These are phyloP conservation scores for Pseudotriccus pelzelni DNA, from an alignment of 2,797 vertebrate species.

Conservation along the genomic window DNA sequence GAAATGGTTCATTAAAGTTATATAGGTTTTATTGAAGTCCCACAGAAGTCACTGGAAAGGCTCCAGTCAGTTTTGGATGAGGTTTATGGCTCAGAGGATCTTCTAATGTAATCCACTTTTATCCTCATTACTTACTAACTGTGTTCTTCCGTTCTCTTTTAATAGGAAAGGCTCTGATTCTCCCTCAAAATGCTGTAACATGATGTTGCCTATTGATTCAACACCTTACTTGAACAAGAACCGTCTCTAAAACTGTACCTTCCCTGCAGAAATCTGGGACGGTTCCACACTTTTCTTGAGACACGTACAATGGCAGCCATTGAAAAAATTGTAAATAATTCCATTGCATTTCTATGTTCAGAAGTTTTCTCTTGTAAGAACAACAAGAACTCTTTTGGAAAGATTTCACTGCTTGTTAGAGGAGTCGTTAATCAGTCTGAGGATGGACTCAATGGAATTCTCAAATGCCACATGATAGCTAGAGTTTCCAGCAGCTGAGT, in stretches of 20 bases:
- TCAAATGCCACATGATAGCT: slow-evolving; percentile 17
- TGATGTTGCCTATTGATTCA: not conserved
- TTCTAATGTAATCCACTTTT: not conserved
- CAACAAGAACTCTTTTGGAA: not conserved
- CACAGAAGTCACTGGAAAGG: slow-evolving; percentile 8
- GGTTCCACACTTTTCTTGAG: not conserved
- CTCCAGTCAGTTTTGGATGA: not conserved
- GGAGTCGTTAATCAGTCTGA: slow-evolving; percentile 33
- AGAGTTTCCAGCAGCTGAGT: slow-evolving; percentile 19
- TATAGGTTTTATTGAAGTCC: not conserved
- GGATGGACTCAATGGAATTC: slow-evolving; percentile 39
- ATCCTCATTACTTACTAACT: slow-evolving; percentile 8
- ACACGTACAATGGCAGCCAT: not conserved
- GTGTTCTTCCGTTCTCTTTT: not conserved
- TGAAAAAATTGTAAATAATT: not conserved
- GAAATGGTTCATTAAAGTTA: not conserved
- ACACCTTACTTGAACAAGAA: not conserved
- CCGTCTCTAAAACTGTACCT: not conserved
- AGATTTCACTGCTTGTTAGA: slow-evolving; percentile 45
- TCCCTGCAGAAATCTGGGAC: not conserved
- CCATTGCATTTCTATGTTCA: not conserved
- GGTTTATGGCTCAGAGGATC: not conserved
- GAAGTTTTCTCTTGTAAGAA: not conserved
- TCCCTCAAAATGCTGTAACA: not conserved
- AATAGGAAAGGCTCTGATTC: not conserved